Evolutionary conservation across 1,140 invertebrate genomes (phyloP), one percentile per base, ranked within the genome.

Genomic region (Caenorhabditis latens): DNA sequence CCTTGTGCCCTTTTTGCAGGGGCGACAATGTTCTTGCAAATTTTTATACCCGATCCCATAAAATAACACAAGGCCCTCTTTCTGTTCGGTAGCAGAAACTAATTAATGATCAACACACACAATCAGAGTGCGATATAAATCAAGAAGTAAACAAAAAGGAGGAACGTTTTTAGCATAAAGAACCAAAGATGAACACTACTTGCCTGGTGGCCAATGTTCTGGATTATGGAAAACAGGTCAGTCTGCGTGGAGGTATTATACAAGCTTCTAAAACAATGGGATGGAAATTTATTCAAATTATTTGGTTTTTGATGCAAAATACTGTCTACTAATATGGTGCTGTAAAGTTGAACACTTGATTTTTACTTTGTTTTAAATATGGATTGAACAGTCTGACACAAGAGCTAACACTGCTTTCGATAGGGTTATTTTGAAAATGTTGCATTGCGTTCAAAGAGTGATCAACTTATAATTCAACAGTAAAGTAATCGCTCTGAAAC

Each of bases 91-190:
- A 40, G 21, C 2, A 32, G 24, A 63, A 32, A 63, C 61, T 63
- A 63, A 63, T 79, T 79, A 79, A 50, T 79, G 71, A 32, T 42
- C 71, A 79, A 24, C 46, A 79, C 65, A 71, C 42, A 43, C 40
- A 43, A n/a, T 71, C 42, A 46, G 42, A 46, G 16, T 5, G 16
- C 24, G 42, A 46, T 19, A 46, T 48, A n/a, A 71, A 46, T 43
- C 40, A 48, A 46, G 65, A 14, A 48, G 65, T 71, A 71, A 71
- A 71, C 65, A 50, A 42, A 79, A 79, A 71, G 50, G 65, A n/a
- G 42, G 13, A 71, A 48, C 11, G 16, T 71, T 43, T 40, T 71
- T 46, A 43, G 71, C 71, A 71, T 71, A 71, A 46, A 71, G 65
- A 71, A 71, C 42, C 65, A 71, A 71, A 71, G 65, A 71, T 71